A percentile compares a stretch with the other conserved stretches of the same genome.
phyloP scores from a whole-genome alignment of 2,888 invertebrate genomes.

The Merodon equestris region DNA sequence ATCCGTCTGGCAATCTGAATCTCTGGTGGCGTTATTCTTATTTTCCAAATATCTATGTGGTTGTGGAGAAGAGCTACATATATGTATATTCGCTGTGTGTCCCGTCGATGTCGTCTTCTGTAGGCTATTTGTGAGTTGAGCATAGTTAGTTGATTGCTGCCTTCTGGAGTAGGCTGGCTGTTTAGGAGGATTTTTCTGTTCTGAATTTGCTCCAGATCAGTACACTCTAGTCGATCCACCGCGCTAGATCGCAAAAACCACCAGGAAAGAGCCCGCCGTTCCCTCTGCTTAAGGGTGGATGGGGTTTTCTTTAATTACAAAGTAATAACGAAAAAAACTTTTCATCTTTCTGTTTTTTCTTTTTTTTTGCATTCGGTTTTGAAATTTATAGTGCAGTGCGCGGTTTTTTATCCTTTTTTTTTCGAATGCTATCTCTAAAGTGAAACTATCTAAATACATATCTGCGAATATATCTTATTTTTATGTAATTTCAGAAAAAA shows the following conservation, averaged over 20 bases:
- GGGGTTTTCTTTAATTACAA: conserved; percentile 69
- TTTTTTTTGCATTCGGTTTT: no score
- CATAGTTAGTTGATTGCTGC: conserved; percentile 78
- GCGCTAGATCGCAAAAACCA: conserved; percentile 75
- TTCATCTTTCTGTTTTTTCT: conserved; percentile 9
- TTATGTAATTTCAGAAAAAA: conserved; percentile 53
- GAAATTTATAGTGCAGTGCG: conserved; percentile 19
- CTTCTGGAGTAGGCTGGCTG: conserved; percentile 77
- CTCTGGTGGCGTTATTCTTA: conserved; percentile 36
- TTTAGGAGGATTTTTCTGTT: conserved; percentile 72
- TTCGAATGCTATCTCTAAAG: conserved; percentile 16
- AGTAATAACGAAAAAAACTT: conserved; percentile 48
- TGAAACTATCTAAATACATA: conserved; percentile 11
- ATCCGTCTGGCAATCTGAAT: conserved; percentile 3
- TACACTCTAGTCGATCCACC: conserved; percentile 78
- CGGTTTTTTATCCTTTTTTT: conserved; percentile 24
- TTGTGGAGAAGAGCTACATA: conserved; percentile 75
- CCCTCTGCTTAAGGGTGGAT: conserved; percentile 72
- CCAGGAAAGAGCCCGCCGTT: conserved; percentile 68
- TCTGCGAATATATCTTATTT: conserved; percentile 1
- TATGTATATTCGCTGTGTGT: conserved; percentile 32
- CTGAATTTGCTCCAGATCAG: conserved; percentile 74
- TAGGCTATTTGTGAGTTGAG: conserved; percentile 62
- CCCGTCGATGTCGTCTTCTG: conserved; percentile 47
- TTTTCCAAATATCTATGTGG: conserved; percentile 35